Percentiles rank a stretch among this genome's conserved stretches.
Evolutionary conservation across 2,113 vertebrate genomes (phyloP).

Genomic region (Alces alces): DNA sequence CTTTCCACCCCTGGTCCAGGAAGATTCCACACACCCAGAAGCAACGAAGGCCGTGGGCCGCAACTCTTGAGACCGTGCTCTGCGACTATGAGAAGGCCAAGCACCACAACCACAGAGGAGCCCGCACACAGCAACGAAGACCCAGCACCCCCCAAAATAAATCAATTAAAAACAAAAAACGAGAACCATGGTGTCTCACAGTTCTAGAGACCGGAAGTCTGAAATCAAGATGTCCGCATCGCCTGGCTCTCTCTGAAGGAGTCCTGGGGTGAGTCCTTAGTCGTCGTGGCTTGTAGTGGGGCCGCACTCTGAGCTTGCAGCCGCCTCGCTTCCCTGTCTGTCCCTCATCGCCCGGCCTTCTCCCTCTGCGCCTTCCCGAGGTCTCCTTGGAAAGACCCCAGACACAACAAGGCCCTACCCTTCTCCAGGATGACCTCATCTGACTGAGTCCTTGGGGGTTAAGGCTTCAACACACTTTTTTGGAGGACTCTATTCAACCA

Average conservation of each 20-base stretch:
- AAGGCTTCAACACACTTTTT: not conserved
- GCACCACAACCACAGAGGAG: too few relatives aligned
- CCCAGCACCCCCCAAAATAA: not conserved
- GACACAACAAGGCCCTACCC: not conserved
- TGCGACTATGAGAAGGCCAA: fast-evolving
- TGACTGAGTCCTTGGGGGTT: not conserved
- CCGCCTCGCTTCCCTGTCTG: not conserved
- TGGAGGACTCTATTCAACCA: not conserved
- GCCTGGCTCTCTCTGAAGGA: not conserved
- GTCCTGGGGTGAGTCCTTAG: not conserved
- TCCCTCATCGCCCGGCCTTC: not conserved
- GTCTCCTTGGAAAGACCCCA: not conserved
- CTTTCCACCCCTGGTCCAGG: fast-evolving
- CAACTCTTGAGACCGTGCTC: not conserved
- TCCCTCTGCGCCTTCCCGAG: not conserved
- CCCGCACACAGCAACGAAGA: too few relatives aligned
- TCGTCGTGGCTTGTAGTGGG: not conserved
- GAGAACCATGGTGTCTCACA: fast-evolving
- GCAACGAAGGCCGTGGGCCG: not conserved
- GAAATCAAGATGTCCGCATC: fast-evolving
- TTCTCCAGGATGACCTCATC: not conserved
- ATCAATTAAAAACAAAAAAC: fast-evolving
- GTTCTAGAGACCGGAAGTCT: not conserved
- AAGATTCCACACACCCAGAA: not conserved
- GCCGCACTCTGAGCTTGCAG: too few relatives aligned